Base-by-base conservation (phyloP, 1,140 invertebrate genomes). In the Meloidogyne chitwoodi region DNA sequence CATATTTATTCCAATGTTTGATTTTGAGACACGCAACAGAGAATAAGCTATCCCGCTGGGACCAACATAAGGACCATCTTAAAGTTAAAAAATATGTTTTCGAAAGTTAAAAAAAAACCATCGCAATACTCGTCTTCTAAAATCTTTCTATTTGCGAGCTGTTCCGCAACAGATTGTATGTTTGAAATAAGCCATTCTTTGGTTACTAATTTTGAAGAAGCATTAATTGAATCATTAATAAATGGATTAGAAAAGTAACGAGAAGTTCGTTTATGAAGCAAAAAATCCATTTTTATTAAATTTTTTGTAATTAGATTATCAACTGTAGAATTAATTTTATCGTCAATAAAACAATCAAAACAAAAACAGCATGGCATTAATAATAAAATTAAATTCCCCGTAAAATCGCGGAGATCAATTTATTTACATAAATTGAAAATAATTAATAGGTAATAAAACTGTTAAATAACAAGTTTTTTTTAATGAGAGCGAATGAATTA, bases 51-150 rank as follows among this genome's bases (percentile, higher is more conserved):
- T 73, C 3, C 77, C 77, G n/a, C 41, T 34, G 10, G 41, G 48
- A 11, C 77, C 77, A 31, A 67, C 65, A 72, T 79, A 79, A 16
- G 77, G 77, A n/a, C 73, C 77, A 63, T 38, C 67, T 80, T 16
- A n/a, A 67, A 74, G 11, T 14, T 75, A 26, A 72, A 27, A 29
- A 31, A 62, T 19, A 14, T 81, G 19, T 26, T n/a, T 26, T 22
- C 27, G 64, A n/a, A 34, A 16, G 63, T 14, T 12, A 77, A 29
- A 27, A 16, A 4, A 24, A 72, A n/a, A 77, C 75, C 75, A 16
- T 77, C 29, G 6, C 1, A 12, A 22, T 22, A 62, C 34, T 76
- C 77, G 10, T 62, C 11, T 16, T 26, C 27, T 19, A 16, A 24
- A 2, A 77, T 61, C 8, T 4, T 29, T 34, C 11, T 44, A 12